Base-by-base conservation (phyloP, 2,888 invertebrate genomes). In the Drosophila aldrichi region DNA sequence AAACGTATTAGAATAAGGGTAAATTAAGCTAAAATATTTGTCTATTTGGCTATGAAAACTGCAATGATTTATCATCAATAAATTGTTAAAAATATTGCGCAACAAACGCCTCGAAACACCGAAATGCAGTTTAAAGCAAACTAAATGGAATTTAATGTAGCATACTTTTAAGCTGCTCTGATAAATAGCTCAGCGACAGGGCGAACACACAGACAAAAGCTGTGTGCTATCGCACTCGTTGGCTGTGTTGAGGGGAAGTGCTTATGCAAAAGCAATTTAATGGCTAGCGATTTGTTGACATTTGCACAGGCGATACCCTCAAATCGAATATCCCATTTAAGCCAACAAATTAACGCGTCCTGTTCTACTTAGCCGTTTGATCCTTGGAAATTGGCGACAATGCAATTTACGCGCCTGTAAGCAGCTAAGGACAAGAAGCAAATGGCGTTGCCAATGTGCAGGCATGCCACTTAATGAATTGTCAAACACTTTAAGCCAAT, bases 401-500 rank as follows among this genome's bases (percentile, higher is more conserved):
- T 84, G 88, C 81, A 87, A 87, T 89, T 84, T 84, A 84, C 85
- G 77, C 79, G 70, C 67, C 56, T 80, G 82, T 69, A 70, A 76
- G 68, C 77, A 80, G 64, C 79, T 76, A 59, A 77, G 63, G 68
- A 70, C 55, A 54, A 66, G 59, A 69, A 74, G 49, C 58, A 71
- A 65, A 57, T 65, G 68, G 68, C 69, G 22, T 41, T 56, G 66
- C 43, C 63, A 62, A 57, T 70, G 75, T 69, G 62, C 49, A 62
- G 58, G 68, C 61, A 70, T 63, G 66, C 66, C 65, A 75, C 86
- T 82, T 89, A 86, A 86, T 86, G 82, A 86, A 86, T 86, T 89
- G 86, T 82, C 86, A 89, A 89, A 86, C 88, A 86, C 86, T 89
- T 89, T 88, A 89, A 88, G 86, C 86, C 88, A 86, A 89, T 86